Conservation (phyloP, 2,888 invertebrate genomes). For the Luperina nickerlii region DNA sequence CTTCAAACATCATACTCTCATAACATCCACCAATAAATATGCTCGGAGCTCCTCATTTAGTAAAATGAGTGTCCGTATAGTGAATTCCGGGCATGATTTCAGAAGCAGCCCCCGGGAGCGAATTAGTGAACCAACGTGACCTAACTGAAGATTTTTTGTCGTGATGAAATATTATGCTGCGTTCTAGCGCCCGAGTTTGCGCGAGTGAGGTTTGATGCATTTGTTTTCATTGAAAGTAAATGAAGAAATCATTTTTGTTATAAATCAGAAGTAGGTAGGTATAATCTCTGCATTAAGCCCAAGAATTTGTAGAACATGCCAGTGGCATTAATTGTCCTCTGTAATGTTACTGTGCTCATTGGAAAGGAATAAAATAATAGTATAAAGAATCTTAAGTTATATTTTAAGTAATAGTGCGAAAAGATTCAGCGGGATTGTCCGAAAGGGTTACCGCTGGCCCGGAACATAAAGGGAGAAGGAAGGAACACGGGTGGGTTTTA, state of each 20-base stretch:
- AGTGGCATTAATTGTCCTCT: background rate
- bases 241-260: background rate
- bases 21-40: constrained; percentile 73
- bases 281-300: background rate
- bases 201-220: constrained; percentile 17
- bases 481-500: too few species aligned
- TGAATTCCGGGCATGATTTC: constrained; percentile 85
- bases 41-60: constrained; percentile 72
- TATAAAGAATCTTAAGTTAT: too few species aligned
- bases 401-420: too few species aligned
- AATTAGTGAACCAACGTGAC: constrained; percentile 88
- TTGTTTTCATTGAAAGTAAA: constrained; percentile 1
- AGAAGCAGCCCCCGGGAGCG: constrained; percentile 80
- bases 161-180: constrained; percentile 75
- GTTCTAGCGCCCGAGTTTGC: constrained; percentile 60
- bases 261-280: background rate
- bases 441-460: too few species aligned
- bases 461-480: too few species aligned
- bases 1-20: constrained; percentile 33
- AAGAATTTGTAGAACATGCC: background rate
- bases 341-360: background rate
- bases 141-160: constrained; percentile 86
- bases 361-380: background rate
- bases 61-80: constrained; percentile 80
- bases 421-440: too few species aligned